Evolutionary conservation across 2,797 vertebrate species (phyloP).

Genomic region (Rhynchotus rufescens): DNA sequence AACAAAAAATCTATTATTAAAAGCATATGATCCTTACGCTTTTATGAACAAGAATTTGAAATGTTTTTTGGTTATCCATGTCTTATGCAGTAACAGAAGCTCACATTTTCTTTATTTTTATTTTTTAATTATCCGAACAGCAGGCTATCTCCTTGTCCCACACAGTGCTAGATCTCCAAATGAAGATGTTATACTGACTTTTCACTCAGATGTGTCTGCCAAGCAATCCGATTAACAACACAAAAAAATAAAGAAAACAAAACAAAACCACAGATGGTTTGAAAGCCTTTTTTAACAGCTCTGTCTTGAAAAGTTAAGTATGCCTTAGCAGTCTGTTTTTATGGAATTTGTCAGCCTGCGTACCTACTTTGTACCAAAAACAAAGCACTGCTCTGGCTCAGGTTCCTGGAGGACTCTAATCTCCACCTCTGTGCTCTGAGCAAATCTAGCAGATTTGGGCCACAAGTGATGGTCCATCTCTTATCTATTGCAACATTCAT

Average conservation of each 20-base stretch:
- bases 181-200: neutral
- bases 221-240: neutral
- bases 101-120: fast-evolving
- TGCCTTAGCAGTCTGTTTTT: neutral
- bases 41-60: neutral
- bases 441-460: neutral
- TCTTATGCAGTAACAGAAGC: neutral
- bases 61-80: neutral
- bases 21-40: neutral
- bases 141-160: neutral
- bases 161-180: neutral
- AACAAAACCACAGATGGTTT: neutral
- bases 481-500: neutral
- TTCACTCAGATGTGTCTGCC: neutral
- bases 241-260: neutral
- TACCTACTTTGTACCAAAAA: neutral
- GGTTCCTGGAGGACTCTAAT: neutral
- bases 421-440: neutral
- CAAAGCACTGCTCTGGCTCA: neutral
- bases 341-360: neutral
- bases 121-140: neutral
- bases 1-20: conserved; percentile 29
- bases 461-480: neutral
- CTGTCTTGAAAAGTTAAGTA: neutral
- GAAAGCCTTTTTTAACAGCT: neutral